Evolutionary conservation across 1,140 invertebrate genomes (phyloP), one percentile per base, ranked within the genome.

Genomic region (Plectrocnemia conspersa): DNA sequence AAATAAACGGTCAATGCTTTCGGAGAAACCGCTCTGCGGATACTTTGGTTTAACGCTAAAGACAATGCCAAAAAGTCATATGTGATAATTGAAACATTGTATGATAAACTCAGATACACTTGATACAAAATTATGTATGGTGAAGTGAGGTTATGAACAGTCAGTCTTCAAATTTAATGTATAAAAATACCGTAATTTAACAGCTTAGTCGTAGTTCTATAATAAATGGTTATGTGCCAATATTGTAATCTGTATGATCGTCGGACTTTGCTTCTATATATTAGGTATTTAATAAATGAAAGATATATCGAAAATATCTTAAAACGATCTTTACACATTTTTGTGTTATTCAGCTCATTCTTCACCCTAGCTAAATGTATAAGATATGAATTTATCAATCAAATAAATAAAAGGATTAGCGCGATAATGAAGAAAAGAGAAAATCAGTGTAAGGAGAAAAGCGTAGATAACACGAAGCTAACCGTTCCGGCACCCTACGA

Each of bases 311-410:
- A n/a, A n/a, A n/a, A n/a, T 27, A 27, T n/a, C 22, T 13, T 23
- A 16, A 23, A 27, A 11, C 22, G 18, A 9, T 23, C 10, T 42
- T 27, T 13, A 27, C 10, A 9, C 10, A 9, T 36, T 5, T 19
- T 9, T 23, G 24, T 15, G 18, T 45, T 25, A 27, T 45, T 27
- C 29, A 23, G 13, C 22, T 45, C 23, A 27, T 45, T 45, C 25
- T 25, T 27, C 29, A 27, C 29, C 25, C 29, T 45, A 45, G 15
- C 29, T 27, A 45, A 45, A 45, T 25, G 19, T 27, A 25, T 45
- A 27, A 15, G 13, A n/a, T 19, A 11, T 15, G 32, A 35, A 35
- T 4, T 13, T 11, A 35, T 15, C 3, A 11, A 35, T 4, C 11
- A 4, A 3, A 4, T 13, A 4, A 35, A 35, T 35, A 35, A 35